Base-by-base conservation (phyloP, 2,888 invertebrate genomes). In the Drosophila robusta region DNA sequence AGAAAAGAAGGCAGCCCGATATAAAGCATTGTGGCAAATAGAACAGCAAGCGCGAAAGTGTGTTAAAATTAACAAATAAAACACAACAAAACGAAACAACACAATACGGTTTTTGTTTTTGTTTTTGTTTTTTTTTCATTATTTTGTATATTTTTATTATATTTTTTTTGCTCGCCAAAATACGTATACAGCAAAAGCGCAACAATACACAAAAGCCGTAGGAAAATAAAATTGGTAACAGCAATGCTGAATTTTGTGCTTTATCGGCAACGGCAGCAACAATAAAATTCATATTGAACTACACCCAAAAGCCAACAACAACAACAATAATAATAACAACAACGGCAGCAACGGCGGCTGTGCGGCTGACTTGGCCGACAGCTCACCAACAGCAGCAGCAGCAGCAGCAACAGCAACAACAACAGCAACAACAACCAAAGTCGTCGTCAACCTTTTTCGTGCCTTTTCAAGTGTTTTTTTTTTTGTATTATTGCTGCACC, bases 231-330 rank as follows among this genome's bases (percentile, higher is more conserved):
- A 71, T 73, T 70, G 61, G 74, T 68, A 76, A 87, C 60, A 58
- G 72, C 57, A 86, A 74, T 87, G 68, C 68, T 70, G 57, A 73
- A 68, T 51, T 76, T 78, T 76, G 66, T 80, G 84, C 89, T 88
- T 78, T 80, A 86, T 86, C 83, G 87, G 76, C 89, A 85, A 51
- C 68, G 55, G 60, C 72, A 74, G 45, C 65, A 75, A 61, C 70
- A 84, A 80, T 80, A 80, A 83, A 78, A 68, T 67, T 85, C 56
- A 73, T 84, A 82, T 72, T 86, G 81, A 85, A 75, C 75, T 72
- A 84, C 87, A 89, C 81, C 81, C 89, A 76, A 72, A 69, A 73
- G 66, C 64, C 75, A 84, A 49, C 54, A 45, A 16, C 52, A 54
- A 16, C 54, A 47, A 54, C 56, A 57, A 38, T 29, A 51, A 54